These are phyloP conservation scores for Craterocephalus amniculus DNA, from an alignment of 2,797 vertebrate genomes.

Conservation along the genomic window DNA sequence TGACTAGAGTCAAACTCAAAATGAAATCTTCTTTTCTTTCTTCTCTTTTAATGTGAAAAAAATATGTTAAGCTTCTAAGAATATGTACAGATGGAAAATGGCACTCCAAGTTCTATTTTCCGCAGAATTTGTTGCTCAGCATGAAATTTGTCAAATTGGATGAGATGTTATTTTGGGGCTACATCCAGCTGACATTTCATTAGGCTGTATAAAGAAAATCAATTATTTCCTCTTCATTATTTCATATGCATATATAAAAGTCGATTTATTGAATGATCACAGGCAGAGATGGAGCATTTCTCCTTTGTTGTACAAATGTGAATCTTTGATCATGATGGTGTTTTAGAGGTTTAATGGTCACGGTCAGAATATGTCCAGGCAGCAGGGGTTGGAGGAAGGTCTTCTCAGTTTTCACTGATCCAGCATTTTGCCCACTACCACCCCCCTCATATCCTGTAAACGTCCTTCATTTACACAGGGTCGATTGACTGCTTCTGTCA, in stretches of 20 bases:
- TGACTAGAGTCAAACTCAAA: background rate
- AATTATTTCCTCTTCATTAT: background rate
- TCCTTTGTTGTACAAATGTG: background rate
- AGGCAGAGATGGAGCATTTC: background rate
- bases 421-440: slow-evolving; percentile 56
- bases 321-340: slow-evolving; percentile 3
- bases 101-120: background rate
- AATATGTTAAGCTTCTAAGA: slow-evolving; percentile 3
- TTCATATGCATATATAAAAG: background rate
- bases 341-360: slow-evolving; percentile 9
- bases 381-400: slow-evolving; percentile 21
- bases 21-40: background rate
- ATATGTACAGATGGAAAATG: slow-evolving; percentile 6
- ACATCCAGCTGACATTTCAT: slow-evolving; percentile 8
- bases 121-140: background rate
- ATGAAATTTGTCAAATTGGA: slow-evolving; percentile 1
- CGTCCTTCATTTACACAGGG: slow-evolving; percentile 52
- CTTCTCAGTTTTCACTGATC: slow-evolving; percentile 78
- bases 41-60: background rate
- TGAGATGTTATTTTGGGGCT: background rate
- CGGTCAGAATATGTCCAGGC: slow-evolving; percentile 18
- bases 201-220: background rate
- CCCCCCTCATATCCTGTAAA: slow-evolving; percentile 59
- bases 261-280: background rate
- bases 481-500: slow-evolving; percentile 58